These are phyloP conservation scores for Synanthedon andrenaeformis DNA, from an alignment of 2,888 invertebrate genomes.

Conservation along the genomic window DNA sequence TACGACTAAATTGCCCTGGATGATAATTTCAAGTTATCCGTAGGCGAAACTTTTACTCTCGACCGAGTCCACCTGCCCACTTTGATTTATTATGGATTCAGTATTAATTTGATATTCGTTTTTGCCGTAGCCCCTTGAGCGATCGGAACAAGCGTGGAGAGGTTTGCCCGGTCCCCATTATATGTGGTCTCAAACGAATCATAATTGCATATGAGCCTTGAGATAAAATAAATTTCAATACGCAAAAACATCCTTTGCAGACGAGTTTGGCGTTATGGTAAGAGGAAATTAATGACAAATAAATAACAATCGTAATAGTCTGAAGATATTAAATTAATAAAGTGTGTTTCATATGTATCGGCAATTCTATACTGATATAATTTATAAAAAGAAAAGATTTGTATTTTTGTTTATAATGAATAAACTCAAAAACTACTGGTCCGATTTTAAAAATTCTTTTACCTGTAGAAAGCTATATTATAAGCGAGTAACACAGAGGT, in stretches of 20 bases:
- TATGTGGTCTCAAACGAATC: conserved; percentile 58
- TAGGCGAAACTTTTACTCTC: conserved; percentile 58
- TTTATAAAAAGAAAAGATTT: no score
- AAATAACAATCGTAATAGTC: background rate
- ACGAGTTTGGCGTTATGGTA: conserved; percentile 2
- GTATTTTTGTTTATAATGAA: no score
- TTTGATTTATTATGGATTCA: conserved; percentile 71
- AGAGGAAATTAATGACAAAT: conserved; percentile 3
- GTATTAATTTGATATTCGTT: conserved; percentile 71
- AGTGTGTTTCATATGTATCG: background rate
- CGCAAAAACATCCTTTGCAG: conserved; percentile 25
- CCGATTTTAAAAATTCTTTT: no score
- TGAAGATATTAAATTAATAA: background rate
- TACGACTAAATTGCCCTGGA: conserved; percentile 25
- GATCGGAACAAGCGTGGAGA: conserved; percentile 49
- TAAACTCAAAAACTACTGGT: no score
- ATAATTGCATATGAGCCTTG: conserved; percentile 63
- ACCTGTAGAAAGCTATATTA: no score
- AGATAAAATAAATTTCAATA: conserved; percentile 53
- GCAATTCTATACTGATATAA: no score
- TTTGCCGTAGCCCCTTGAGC: conserved; percentile 65
- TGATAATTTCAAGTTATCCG: conserved; percentile 63
- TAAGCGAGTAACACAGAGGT: no score
- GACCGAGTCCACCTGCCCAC: conserved; percentile 62
- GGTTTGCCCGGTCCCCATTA: conserved; percentile 56